Conservation (phyloP, 2,888 invertebrate genomes). For the Gymnoscelis rufifasciata region DNA sequence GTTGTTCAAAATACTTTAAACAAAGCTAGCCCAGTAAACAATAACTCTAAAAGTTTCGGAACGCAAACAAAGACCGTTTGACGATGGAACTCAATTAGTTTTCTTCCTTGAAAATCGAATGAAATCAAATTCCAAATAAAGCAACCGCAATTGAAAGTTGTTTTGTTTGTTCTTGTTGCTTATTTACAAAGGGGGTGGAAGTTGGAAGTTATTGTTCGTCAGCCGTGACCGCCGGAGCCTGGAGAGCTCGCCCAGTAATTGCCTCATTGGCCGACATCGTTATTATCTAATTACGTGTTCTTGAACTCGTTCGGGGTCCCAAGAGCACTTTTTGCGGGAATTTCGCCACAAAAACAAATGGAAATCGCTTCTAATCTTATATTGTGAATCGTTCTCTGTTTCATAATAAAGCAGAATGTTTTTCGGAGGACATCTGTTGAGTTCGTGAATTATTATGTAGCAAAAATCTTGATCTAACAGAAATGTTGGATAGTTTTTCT, state of each 20-base stretch:
- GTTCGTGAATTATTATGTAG: conserved; percentile 9
- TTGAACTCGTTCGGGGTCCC: conserved; percentile 31
- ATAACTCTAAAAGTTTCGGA: conserved; percentile 1
- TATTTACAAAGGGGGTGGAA: conserved; percentile 37
- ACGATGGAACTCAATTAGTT: conserved; percentile 22
- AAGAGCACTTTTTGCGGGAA: conserved; percentile 22
- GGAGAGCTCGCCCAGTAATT: conserved; percentile 35
- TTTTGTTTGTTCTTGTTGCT: conserved; percentile 42
- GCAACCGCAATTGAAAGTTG: conserved; percentile 32
- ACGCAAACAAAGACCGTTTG: conserved; percentile 6
- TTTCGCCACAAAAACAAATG: conserved; percentile 19
- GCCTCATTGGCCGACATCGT: conserved; percentile 42
- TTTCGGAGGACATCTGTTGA: conserved; percentile 15
- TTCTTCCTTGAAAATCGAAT: conserved; percentile 19
- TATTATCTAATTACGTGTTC: conserved; percentile 42
- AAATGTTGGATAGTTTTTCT: too few relatives aligned
- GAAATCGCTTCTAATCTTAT: conserved; percentile 21
- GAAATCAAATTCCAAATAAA: conserved; percentile 25
- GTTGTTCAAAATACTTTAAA: not conserved
- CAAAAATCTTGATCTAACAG: too few relatives aligned
- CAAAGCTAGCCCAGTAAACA: not conserved
- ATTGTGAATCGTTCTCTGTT: conserved; percentile 17
- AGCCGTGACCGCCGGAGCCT: conserved; percentile 18
- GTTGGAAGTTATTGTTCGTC: conserved; percentile 46
- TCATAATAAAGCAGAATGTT: conserved; percentile 17